Conservation (phyloP, 2,797 vertebrate genomes). For the Neosilurus mollespiculum region DNA sequence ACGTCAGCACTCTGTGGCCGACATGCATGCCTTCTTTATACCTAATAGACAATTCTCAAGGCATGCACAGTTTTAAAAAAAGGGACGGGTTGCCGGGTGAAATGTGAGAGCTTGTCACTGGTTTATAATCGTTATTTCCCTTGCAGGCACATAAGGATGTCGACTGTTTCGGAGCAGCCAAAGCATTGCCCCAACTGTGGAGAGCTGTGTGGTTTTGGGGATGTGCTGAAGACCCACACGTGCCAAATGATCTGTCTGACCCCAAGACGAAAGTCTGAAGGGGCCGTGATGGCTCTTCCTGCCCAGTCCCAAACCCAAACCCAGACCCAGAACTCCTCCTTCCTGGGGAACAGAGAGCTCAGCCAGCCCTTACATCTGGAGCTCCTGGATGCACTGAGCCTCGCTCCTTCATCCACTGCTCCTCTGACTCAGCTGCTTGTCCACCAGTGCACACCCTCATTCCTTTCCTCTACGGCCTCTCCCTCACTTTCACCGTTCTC, state of each 20-base stretch:
- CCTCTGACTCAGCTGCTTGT: conserved; percentile 75
- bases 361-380: conserved; percentile 75
- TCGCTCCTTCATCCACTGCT: conserved; percentile 67
- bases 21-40: not conserved
- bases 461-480: conserved; percentile 54
- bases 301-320: conserved; percentile 60
- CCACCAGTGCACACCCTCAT: conserved; percentile 67
- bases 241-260: conserved; percentile 81
- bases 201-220: conserved; percentile 81
- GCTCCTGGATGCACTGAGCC: conserved; percentile 74
- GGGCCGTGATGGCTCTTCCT: conserved; percentile 70
- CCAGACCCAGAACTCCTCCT: conserved; percentile 75
- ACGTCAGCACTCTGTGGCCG: not conserved
- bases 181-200: conserved; percentile 81
- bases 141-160: conserved; percentile 40
- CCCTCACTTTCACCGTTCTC: conserved; percentile 50
- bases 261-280: conserved; percentile 79
- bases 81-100: not conserved
- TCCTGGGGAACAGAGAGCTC: conserved; percentile 69
- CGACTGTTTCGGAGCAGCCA: conserved; percentile 64
- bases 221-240: conserved; percentile 77
- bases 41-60: not conserved
- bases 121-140: not conserved
- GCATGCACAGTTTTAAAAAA: not conserved
- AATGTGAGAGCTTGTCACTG: not conserved